Conservation (phyloP, 2,888 invertebrate genomes). For the Drosophila nr. perissopoda region DNA sequence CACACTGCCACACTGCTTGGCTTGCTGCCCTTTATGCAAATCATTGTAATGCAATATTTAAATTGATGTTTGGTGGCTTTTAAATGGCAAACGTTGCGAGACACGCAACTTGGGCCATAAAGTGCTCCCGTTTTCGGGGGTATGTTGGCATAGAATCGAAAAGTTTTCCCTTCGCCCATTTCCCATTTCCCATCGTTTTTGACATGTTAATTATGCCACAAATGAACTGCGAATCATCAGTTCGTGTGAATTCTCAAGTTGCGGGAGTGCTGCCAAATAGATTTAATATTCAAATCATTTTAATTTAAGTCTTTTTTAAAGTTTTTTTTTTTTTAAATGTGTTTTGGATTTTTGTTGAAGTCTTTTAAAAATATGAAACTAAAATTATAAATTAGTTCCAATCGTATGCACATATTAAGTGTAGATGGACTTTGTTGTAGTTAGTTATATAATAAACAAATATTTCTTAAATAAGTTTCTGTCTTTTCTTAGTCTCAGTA, state of each 20-base stretch:
- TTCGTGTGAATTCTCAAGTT: constrained; percentile 38
- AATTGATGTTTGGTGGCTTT: constrained; percentile 77
- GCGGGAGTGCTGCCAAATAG: constrained; percentile 6
- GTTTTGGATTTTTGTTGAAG: background rate
- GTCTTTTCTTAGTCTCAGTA: background rate
- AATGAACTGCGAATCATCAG: constrained; percentile 15
- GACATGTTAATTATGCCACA: constrained; percentile 56
- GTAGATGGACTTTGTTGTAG: background rate
- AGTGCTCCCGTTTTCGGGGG: constrained; percentile 38
- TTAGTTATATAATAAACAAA: background rate
- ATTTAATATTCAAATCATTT: constrained; percentile 1
- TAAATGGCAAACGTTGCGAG: constrained; percentile 60
- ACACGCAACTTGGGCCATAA: constrained; percentile 58
- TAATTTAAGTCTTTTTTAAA: no score
- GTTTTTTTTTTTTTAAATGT: no score
- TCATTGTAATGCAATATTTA: constrained; percentile 80
- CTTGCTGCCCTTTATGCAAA: constrained; percentile 72
- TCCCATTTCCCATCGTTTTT: constrained; percentile 3
- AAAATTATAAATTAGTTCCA: background rate
- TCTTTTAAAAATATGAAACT: background rate
- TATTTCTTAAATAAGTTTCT: no score
- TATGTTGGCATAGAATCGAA: constrained; percentile 19
- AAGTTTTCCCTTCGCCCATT: constrained; percentile 10
- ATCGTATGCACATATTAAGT: background rate
- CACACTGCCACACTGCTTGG: constrained; percentile 15